A percentile compares a stretch with the other conserved stretches of the same genome.
Conservation (phyloP, 2,888 invertebrate genomes). For the Ischnura elegans region DNA sequence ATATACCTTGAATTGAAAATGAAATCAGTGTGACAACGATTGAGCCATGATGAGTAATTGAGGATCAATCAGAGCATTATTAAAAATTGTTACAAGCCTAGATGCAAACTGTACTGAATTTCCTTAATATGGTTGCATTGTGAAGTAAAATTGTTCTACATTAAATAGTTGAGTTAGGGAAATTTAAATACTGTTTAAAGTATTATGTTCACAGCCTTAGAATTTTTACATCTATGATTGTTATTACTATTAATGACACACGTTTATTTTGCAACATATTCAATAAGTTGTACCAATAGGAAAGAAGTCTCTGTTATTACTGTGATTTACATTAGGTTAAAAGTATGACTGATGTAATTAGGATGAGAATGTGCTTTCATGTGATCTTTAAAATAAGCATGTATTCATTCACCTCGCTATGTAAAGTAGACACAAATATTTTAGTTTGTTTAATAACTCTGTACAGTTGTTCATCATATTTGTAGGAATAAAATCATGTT, state of each 20-base stretch:
- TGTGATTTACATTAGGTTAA: constrained; percentile 54
- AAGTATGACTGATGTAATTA: constrained; percentile 54
- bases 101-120: constrained; percentile 46
- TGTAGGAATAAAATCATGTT: constrained; percentile 40
- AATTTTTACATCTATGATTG: constrained; percentile 52
- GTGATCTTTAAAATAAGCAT: constrained; percentile 56
- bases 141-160: constrained; percentile 57
- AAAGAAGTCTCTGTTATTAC: constrained; percentile 25
- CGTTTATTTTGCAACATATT: constrained; percentile 42
- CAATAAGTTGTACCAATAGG: constrained; percentile 48
- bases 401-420: constrained; percentile 56
- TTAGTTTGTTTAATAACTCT: constrained; percentile 47
- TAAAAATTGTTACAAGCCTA: constrained; percentile 51
- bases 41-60: constrained; percentile 60
- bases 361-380: constrained; percentile 53
- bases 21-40: constrained; percentile 56
- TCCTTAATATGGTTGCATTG: constrained; percentile 40
- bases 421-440: constrained; percentile 42
- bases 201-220: constrained; percentile 67
- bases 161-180: constrained; percentile 60
- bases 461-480: constrained; percentile 24
- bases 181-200: constrained; percentile 60
- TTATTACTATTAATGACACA: constrained; percentile 7
- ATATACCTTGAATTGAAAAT: constrained; percentile 31
- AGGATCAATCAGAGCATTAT: constrained; percentile 54